Percentiles rank a stretch among this genome's conserved stretches.
These are phyloP conservation scores for Hemicentrotus pulcherrimus DNA, from an alignment of 35 echinoderm and acorn worm genomes.

Conservation along the genomic window DNA sequence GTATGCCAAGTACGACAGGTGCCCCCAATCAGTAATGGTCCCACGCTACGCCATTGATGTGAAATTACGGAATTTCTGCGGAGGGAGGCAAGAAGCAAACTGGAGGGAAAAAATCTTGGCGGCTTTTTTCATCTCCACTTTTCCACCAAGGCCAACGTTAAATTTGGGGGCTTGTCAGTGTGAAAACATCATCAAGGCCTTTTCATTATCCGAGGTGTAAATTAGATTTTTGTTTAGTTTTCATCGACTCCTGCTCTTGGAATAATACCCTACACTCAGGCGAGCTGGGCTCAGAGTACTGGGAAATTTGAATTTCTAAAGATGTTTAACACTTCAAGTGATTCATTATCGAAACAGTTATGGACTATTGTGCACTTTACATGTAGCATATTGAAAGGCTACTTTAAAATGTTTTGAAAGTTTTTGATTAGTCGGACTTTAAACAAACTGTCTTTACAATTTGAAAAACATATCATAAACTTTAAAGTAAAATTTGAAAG, in stretches of 20 bases:
- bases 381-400: not conserved
- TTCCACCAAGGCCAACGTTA: not conserved
- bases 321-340: not conserved
- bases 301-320: not conserved
- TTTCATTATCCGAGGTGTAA: constrained; percentile 12
- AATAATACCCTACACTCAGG: not conserved
- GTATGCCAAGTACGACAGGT: too few relatives aligned
- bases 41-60: not conserved
- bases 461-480: too few relatives aligned
- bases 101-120: not conserved
- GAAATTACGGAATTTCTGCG: not conserved
- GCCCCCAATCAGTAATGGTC: too few relatives aligned
- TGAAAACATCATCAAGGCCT: not conserved
- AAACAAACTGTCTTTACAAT: too few relatives aligned
- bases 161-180: not conserved
- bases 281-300: not conserved
- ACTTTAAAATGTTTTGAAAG: not conserved
- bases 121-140: not conserved
- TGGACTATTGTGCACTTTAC: not conserved
- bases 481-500: too few relatives aligned
- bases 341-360: not conserved
- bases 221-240: constrained; percentile 14
- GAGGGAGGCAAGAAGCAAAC: not conserved
- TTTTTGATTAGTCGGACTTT: too few relatives aligned
- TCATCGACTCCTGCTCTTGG: not conserved